Conservation (phyloP, 2,888 invertebrate genomes). For the Pharmacophagus antenor region DNA sequence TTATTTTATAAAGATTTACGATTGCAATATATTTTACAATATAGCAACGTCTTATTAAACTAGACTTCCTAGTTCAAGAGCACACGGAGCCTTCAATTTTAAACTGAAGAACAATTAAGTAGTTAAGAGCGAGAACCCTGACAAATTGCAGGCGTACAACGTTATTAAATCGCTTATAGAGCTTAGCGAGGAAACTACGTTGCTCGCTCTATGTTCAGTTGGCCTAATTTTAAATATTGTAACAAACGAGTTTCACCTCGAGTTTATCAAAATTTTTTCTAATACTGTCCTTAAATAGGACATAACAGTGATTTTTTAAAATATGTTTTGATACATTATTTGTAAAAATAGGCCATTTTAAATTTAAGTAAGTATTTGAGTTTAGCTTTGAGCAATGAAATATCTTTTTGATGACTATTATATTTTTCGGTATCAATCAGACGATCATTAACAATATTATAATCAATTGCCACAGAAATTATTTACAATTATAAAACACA, state of each 20-base stretch:
- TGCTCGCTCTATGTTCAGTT: background rate
- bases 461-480: no score
- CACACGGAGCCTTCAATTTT: conserved; percentile 22
- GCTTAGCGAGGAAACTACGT: conserved; percentile 5
- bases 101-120: conserved; percentile 22
- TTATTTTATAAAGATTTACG: background rate
- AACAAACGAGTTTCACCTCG: background rate
- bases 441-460: no score
- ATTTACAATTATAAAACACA: no score
- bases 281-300: no score
- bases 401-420: no score
- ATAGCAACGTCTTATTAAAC: conserved; percentile 10
- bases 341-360: no score
- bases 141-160: conserved; percentile 10
- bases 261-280: background rate
- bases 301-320: no score
- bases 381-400: no score
- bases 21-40: background rate
- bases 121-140: conserved; percentile 19
- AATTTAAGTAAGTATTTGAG: no score
- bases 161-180: conserved; percentile 18
- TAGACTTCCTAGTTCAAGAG: conserved; percentile 10
- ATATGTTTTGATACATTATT: no score
- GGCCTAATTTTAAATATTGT: background rate
- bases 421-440: no score